Percentiles rank a stretch among this genome's conserved stretches.
phyloP scores from a whole-genome alignment of 2,888 invertebrate species.

The Cremastinae sp. region DNA sequence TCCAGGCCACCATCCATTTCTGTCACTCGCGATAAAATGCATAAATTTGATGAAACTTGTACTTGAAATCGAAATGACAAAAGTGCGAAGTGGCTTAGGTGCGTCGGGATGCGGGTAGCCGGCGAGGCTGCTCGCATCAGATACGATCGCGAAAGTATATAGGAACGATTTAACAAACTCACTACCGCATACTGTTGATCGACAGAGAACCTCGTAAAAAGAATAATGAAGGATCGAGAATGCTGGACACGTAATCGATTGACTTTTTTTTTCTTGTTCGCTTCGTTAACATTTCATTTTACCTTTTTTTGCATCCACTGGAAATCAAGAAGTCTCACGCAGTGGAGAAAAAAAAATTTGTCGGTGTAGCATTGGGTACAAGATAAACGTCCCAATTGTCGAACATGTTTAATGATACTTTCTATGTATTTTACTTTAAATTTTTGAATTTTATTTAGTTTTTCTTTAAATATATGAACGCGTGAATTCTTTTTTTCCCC shows the following conservation, averaged over 20 bases:
- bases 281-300: background rate
- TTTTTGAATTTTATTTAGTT: too few species aligned
- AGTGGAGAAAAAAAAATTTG: background rate
- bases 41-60: conserved; percentile 1
- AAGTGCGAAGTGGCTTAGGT: conserved; percentile 17
- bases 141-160: conserved; percentile 25
- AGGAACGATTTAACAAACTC: conserved; percentile 43
- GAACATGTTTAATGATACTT: too few species aligned
- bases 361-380: too few species aligned
- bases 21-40: background rate
- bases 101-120: conserved; percentile 39
- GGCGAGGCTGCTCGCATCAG: conserved; percentile 30
- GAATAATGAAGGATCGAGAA: conserved; percentile 40
- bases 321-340: background rate
- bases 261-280: conserved; percentile 10
- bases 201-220: conserved; percentile 13
- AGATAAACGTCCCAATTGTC: too few species aligned
- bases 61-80: conserved; percentile 20
- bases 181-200: conserved; percentile 5
- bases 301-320: background rate
- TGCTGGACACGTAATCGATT: conserved; percentile 15
- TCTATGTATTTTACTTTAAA: too few species aligned
- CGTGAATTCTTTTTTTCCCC: too few species aligned
- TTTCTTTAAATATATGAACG: too few species aligned
- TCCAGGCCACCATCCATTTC: too few species aligned